Percentiles rank a stretch among this genome's conserved stretches.
phyloP scores from a whole-genome alignment of 2,113 vertebrate species.

The Tautogolabrus adspersus region DNA sequence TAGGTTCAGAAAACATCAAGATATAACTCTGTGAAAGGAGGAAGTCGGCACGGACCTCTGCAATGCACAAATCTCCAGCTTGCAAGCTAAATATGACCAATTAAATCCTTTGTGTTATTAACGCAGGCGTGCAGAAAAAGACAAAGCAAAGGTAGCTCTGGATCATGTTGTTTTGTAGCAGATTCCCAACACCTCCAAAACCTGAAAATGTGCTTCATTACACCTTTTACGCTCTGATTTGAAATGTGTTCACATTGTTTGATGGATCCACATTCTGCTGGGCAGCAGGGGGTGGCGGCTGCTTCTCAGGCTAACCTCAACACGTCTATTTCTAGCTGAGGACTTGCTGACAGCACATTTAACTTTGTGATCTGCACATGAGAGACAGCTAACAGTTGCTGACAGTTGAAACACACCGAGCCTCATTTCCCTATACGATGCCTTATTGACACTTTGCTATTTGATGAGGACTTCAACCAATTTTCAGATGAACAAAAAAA shows the following conservation, averaged over 20 bases:
- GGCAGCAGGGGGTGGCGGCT: constrained; percentile 64
- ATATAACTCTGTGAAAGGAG: constrained; percentile 16
- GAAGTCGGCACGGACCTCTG: constrained; percentile 15
- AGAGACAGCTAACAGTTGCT: constrained; percentile 79
- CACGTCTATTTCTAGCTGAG: constrained; percentile 77
- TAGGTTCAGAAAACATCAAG: constrained; percentile 63
- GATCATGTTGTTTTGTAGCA: constrained; percentile 29
- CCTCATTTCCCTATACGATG: constrained; percentile 57
- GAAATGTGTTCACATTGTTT: constrained; percentile 64
- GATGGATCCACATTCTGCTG: constrained; percentile 64
- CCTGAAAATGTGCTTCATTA: constrained; percentile 65
- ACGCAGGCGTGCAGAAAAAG: constrained; percentile 6
- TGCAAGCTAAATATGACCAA: constrained; percentile 1
- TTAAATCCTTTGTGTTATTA: constrained; percentile 21
- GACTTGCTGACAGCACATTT: constrained; percentile 81
- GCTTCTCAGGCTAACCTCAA: constrained; percentile 74
- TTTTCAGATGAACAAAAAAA: constrained; percentile 33
- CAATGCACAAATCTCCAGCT: background rate
- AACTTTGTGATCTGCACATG: constrained; percentile 78
- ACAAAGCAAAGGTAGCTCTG: constrained; percentile 22
- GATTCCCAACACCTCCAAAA: constrained; percentile 55
- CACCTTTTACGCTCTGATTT: constrained; percentile 58
- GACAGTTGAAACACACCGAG: constrained; percentile 62
- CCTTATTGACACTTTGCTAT: constrained; percentile 65
- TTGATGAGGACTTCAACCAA: constrained; percentile 58